A percentile compares a stretch with the other conserved stretches of the same genome.
Evolutionary conservation across 2,113 vertebrate genomes (phyloP).

Genomic region (Spheniscus mendiculus): DNA sequence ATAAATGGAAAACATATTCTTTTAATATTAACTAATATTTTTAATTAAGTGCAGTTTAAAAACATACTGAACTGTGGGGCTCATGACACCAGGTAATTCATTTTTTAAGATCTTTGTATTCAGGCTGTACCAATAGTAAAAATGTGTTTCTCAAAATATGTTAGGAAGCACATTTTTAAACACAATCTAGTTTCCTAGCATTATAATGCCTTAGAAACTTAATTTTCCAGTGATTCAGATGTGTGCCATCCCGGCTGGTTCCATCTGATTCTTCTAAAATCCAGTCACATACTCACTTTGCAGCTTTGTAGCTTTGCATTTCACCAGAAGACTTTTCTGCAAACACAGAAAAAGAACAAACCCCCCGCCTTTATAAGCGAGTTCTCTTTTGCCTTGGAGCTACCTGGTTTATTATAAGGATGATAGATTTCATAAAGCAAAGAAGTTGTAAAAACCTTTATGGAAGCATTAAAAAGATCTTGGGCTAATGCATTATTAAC

Average conservation of each 20-base stretch:
- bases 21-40: neutral
- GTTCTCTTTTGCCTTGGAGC: neutral
- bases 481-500: neutral
- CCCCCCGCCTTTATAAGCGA: neutral
- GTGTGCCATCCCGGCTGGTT: neutral
- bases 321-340: neutral
- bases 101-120: neutral
- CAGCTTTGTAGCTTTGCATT: neutral
- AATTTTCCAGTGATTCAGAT: neutral
- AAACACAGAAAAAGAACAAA: neutral
- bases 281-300: neutral
- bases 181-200: neutral
- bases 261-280: neutral
- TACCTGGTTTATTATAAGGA: neutral
- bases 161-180: neutral
- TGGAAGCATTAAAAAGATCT: constrained; percentile 15
- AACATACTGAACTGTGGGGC: neutral
- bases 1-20: neutral
- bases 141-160: neutral
- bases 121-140: neutral
- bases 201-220: neutral
- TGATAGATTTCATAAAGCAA: neutral
- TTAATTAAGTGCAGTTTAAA: neutral
- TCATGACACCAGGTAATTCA: neutral
- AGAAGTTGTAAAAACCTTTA: constrained; percentile 26